Base-by-base conservation (phyloP, 2,888 invertebrate species). In the Calameuta filiformis region DNA sequence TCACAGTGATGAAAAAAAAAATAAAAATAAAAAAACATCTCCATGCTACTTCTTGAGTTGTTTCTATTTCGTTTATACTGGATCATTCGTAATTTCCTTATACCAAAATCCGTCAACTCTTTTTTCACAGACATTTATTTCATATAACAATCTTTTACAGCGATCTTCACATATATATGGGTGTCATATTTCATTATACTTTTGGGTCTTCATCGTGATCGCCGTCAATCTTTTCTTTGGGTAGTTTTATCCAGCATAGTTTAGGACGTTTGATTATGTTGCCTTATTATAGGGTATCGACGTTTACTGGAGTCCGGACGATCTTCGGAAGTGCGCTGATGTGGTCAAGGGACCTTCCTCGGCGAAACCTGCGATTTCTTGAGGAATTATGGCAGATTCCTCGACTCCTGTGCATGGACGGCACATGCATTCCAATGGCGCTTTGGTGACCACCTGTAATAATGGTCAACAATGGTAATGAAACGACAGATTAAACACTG, bases 361-460 rank as follows among this genome's bases (percentile, higher is more conserved):
- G 11, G 96, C 94, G 89, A 96, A 97, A 69, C 96, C 96, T 76
- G 96, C 96, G 71, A 98, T 95, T 93, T 98, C 98, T 92, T 98
- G 97, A 3, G 98, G 97, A 81, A 98, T 94, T 73, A 98, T 95
- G 3, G 97, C 94, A 86, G 95, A 96, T 92, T 98, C 97, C 89
- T 98, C 97, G 11, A 98, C 94, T 23, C 95, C 95, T 0, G 97
- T 97, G 91, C 98, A 98, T 0, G 98, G 98, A 68, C 98, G 95
- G 89, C 98, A 98, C 97, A 98, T 98, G 88, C 98, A 98, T 90
- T 97, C 97, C 76, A 97, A 91, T 0, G 98, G 98, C 23, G 98
- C 98, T 91, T 97, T 97, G 9, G 98, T 98, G n/a, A 96, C 94
- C 3, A 98, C 96, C 96, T 97, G 87, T 76, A 92, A 89, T 83